These are phyloP conservation scores for Altica lythri DNA, from an alignment of 2,888 invertebrate genomes.

Conservation along the genomic window DNA sequence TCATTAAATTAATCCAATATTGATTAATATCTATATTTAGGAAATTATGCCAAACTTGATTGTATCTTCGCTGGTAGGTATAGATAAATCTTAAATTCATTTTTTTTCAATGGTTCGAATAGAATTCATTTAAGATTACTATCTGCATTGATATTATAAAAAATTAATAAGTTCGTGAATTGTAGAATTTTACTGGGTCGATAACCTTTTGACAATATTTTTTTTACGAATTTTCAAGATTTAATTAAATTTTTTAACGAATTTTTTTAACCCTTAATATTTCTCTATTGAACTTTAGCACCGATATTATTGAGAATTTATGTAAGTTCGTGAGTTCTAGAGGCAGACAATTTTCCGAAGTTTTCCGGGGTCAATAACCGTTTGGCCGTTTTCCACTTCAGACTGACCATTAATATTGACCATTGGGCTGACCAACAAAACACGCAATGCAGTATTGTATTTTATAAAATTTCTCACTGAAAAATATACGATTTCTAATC, in stretches of 20 bases:
- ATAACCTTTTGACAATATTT: too few species aligned
- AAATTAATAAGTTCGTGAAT: background rate
- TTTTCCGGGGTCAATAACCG: conserved; percentile 17
- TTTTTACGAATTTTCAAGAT: too few species aligned
- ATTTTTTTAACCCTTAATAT: too few species aligned
- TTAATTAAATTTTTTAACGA: too few species aligned
- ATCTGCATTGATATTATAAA: background rate
- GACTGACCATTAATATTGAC: conserved; percentile 11
- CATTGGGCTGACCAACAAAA: conserved; percentile 1
- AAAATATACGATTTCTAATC: background rate
- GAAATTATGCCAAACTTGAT: conserved; percentile 1
- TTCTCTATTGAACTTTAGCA: too few species aligned
- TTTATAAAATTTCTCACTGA: background rate
- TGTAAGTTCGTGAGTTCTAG: background rate
- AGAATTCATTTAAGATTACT: background rate
- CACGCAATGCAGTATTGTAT: conserved; percentile 10
- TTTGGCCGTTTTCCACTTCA: background rate
- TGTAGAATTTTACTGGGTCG: too few species aligned
- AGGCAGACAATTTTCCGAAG: conserved; percentile 4
- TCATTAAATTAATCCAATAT: too few species aligned
- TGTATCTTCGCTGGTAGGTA: background rate
- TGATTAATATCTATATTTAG: background rate
- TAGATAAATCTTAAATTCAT: conserved; percentile 1
- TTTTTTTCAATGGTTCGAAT: background rate
- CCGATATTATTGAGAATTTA: background rate